Evolutionary conservation across 1,140 invertebrate genomes (phyloP).

Genomic region (Solenopsis fugax): DNA sequence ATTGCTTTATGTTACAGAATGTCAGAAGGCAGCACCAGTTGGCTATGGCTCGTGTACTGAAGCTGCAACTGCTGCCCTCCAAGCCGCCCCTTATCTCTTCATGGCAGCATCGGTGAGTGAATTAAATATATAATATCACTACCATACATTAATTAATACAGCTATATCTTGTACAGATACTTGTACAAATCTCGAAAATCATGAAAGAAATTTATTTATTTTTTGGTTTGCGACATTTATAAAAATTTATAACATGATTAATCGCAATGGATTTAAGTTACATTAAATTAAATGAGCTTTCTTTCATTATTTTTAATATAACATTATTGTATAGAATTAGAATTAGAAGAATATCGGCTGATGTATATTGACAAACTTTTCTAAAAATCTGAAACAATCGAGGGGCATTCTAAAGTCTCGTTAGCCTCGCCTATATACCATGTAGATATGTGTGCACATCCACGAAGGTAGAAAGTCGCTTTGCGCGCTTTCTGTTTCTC

Average conservation of each 20-base stretch:
- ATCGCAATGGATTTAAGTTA: background rate
- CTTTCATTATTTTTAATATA: background rate
- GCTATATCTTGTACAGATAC: background rate
- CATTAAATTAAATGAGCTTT: background rate
- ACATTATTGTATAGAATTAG: background rate
- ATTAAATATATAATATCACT: background rate
- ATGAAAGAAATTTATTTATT: background rate
- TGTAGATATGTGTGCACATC: background rate
- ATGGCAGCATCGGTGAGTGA: conserved; percentile 83
- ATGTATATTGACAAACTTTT: conserved; percentile 15
- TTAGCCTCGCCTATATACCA: conserved; percentile 14
- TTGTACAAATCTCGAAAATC: background rate
- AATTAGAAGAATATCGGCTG: background rate
- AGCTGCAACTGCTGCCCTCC: conserved; percentile 73
- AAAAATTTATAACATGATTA: background rate
- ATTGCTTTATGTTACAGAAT: conserved; percentile 75
- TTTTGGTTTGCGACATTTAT: background rate
- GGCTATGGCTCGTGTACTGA: conserved; percentile 81
- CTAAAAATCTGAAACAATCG: background rate
- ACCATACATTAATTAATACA: background rate
- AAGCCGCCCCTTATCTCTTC: conserved; percentile 76
- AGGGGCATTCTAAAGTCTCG: conserved; percentile 23
- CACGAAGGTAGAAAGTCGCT: conserved; percentile 19
- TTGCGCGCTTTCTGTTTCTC: conserved; percentile 11
- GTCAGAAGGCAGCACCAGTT: conserved; percentile 74